Conservation (phyloP, 2,888 invertebrate genomes). For the Cheilosia vernalis region DNA sequence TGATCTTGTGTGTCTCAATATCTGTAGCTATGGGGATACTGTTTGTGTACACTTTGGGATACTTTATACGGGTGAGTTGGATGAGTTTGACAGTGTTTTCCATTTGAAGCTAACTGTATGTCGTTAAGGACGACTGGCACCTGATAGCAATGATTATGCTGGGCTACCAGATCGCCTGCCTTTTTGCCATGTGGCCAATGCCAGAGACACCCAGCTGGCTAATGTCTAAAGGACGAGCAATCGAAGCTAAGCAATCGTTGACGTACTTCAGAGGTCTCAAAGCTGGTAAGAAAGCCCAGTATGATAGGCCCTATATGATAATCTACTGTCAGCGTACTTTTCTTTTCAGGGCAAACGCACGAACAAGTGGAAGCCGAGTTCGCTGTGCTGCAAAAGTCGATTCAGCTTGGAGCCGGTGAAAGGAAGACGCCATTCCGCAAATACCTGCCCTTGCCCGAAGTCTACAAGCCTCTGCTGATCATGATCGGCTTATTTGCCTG, state of each 20-base stretch:
- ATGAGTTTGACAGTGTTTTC: neutral
- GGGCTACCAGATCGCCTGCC: slow-evolving; percentile 79
- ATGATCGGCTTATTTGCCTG: slow-evolving; percentile 87
- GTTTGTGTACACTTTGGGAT: slow-evolving; percentile 86
- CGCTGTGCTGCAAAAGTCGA: slow-evolving; percentile 78
- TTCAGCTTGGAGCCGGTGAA: slow-evolving; percentile 77
- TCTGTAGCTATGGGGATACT: slow-evolving; percentile 87
- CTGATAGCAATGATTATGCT: slow-evolving; percentile 80
- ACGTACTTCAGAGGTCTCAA: slow-evolving; percentile 86
- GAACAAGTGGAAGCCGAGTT: slow-evolving; percentile 80
- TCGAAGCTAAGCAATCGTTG: slow-evolving; percentile 86
- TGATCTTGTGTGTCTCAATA: slow-evolving; percentile 86
- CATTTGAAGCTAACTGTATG: too few relatives aligned
- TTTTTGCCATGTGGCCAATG: slow-evolving; percentile 84
- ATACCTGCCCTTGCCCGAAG: slow-evolving; percentile 80
- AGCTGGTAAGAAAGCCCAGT: slow-evolving; percentile 3
- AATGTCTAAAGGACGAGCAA: slow-evolving; percentile 85
- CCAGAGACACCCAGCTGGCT: slow-evolving; percentile 90
- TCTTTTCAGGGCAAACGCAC: slow-evolving; percentile 77
- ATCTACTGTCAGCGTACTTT: neutral
- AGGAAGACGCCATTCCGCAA: slow-evolving; percentile 78
- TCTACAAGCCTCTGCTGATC: slow-evolving; percentile 82
- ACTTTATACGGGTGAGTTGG: slow-evolving; percentile 79
- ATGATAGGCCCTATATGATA: neutral
- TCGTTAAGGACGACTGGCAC: slow-evolving; percentile 80